These are phyloP conservation scores for Tenthredo mesomela DNA, from an alignment of 2,888 invertebrate species.

Conservation along the genomic window DNA sequence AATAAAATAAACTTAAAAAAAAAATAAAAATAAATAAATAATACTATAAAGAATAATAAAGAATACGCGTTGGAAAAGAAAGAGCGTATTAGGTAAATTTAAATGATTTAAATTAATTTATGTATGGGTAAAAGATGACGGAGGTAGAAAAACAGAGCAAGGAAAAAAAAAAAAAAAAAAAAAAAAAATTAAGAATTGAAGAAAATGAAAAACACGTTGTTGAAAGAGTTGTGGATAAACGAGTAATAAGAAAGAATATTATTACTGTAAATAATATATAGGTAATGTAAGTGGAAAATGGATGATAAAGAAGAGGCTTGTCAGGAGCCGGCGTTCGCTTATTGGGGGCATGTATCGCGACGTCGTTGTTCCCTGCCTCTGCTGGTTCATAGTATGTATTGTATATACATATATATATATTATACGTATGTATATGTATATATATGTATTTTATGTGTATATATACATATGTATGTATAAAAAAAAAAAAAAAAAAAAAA, in stretches of 20 bases:
- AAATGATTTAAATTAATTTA: conserved; percentile 63
- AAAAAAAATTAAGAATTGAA: conserved; percentile 47
- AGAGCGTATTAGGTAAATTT: conserved; percentile 10
- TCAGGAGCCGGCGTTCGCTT: conserved; percentile 38
- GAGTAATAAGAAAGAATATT: conserved; percentile 60
- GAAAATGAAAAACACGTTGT: conserved; percentile 35
- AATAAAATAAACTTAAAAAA: background rate
- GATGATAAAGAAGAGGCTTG: conserved; percentile 54
- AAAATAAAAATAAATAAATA: background rate
- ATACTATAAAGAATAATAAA: conserved; percentile 55
- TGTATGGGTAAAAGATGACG: conserved; percentile 59
- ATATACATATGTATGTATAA: conserved; percentile 67
- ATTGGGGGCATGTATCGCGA: conserved; percentile 37
- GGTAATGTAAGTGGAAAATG: conserved; percentile 52
- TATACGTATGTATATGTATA: conserved; percentile 54
- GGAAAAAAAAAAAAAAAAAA: background rate
- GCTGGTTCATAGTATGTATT: conserved; percentile 52
- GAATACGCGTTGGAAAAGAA: conserved; percentile 59
- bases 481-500: conserved; percentile 66
- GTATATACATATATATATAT: conserved; percentile 65
- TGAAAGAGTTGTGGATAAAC: conserved; percentile 65
- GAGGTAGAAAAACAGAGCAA: conserved; percentile 46
- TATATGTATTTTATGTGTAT: conserved; percentile 61
- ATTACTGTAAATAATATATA: conserved; percentile 66
- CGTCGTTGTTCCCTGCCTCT: conserved; percentile 49